Evolutionary conservation across 2,797 vertebrate genomes (phyloP).

Genomic region (Etheostoma nigrum): DNA sequence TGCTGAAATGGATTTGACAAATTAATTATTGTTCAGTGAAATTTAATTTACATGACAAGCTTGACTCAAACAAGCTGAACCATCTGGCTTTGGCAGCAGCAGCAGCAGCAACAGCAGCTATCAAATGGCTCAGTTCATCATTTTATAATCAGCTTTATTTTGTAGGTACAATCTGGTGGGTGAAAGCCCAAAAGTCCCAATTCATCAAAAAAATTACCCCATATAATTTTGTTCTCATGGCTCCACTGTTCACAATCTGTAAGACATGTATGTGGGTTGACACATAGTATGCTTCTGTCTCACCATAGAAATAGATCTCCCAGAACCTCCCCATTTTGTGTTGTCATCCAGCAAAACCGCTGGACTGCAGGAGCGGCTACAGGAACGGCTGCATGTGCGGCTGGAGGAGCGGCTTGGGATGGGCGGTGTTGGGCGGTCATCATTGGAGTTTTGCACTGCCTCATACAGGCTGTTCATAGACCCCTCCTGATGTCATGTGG

Average conservation of each 20-base stretch:
- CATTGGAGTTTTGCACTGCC: constrained; percentile 84
- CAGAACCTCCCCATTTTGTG: constrained; percentile 69
- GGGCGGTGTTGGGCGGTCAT: constrained; percentile 68
- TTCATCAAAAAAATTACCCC: constrained; percentile 36
- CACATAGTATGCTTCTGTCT: not conserved
- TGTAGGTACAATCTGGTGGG: constrained; percentile 34
- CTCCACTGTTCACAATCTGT: not conserved
- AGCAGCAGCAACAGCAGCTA: constrained; percentile 51
- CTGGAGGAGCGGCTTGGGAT: constrained; percentile 75
- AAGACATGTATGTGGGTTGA: not conserved
- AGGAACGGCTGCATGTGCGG: constrained; percentile 65
- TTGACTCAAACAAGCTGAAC: constrained; percentile 6
- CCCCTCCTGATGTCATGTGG: constrained; percentile 81
- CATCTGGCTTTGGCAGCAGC: constrained; percentile 10
- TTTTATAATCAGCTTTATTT: constrained; percentile 76
- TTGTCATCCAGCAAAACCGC: constrained; percentile 65
- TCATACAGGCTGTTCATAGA: constrained; percentile 96
- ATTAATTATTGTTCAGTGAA: not conserved
- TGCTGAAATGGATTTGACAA: not conserved
- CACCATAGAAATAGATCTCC: constrained; percentile 86
- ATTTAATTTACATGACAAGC: constrained; percentile 28
- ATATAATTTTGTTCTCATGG: constrained; percentile 12
- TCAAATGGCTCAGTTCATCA: constrained; percentile 44
- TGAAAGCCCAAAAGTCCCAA: constrained; percentile 26
- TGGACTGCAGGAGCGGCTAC: constrained; percentile 77